Conservation (phyloP, 2,113 vertebrate species). For the Pogona vitticeps region DNA sequence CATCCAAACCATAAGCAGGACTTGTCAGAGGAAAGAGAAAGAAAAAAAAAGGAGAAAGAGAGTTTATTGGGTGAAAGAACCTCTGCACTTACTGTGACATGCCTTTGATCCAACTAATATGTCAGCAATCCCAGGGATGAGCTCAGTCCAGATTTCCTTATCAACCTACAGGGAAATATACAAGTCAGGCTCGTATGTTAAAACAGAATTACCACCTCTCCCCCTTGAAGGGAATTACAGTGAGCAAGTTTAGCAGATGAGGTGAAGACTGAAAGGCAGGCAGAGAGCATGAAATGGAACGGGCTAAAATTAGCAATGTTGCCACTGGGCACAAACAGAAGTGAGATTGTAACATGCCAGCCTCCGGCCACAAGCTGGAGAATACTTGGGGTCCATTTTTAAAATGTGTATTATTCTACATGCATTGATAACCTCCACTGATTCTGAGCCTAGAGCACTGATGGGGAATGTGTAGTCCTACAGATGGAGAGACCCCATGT, state of each 20-base stretch:
- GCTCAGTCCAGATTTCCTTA: slow-evolving; percentile 30
- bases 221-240: neutral
- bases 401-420: fast-evolving
- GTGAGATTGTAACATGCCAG: slow-evolving; percentile 2
- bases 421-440: neutral
- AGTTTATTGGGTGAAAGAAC: slow-evolving; percentile 25
- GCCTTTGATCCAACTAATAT: slow-evolving; percentile 50
- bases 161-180: slow-evolving; percentile 60
- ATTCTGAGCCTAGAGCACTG: neutral
- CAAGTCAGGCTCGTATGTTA: slow-evolving; percentile 26
- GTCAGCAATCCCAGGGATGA: slow-evolving; percentile 42
- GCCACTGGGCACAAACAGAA: neutral
- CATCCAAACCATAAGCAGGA: slow-evolving; percentile 25
- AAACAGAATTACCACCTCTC: neutral
- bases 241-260: slow-evolving; percentile 27
- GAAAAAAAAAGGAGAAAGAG: slow-evolving; percentile 14
- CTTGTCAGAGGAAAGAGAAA: neutral
- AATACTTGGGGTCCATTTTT: neutral
- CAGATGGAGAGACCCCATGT: neutral
- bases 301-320: slow-evolving; percentile 24
- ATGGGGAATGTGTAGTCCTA: neutral
- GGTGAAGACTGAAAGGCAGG: neutral
- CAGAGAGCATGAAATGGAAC: slow-evolving; percentile 5
- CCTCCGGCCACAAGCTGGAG: neutral
- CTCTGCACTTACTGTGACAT: slow-evolving; percentile 70